Evolutionary conservation across 2,797 vertebrate genomes (phyloP).

Genomic region (Lemur catta): DNA sequence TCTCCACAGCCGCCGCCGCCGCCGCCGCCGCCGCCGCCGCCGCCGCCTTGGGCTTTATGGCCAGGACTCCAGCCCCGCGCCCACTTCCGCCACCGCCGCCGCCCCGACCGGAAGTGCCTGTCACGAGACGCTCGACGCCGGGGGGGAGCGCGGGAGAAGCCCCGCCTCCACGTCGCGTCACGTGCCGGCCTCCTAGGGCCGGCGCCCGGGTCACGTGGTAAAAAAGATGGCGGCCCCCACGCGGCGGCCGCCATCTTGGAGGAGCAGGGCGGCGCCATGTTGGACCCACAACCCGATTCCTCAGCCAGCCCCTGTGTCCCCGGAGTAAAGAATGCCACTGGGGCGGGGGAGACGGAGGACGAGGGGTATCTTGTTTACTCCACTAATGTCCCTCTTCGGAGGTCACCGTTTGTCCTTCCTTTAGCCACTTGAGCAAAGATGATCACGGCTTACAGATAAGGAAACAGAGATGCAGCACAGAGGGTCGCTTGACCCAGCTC

Average conservation of each 20-base stretch:
- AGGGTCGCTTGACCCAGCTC: background rate
- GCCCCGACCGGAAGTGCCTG: constrained; percentile 81
- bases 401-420: background rate
- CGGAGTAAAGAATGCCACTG: background rate
- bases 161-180: constrained; percentile 36
- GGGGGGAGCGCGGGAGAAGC: background rate
- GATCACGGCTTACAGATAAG: background rate
- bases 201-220: background rate
- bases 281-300: background rate
- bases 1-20: background rate
- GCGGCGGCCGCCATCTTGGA: background rate
- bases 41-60: constrained; percentile 74
- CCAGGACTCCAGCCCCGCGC: constrained; percentile 74
- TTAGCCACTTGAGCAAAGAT: background rate
- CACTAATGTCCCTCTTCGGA: background rate
- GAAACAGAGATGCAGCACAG: background rate
- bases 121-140: constrained; percentile 80
- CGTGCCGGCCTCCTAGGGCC: background rate
- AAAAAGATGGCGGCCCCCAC: background rate
- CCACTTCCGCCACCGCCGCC: constrained; percentile 84
- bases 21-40: background rate
- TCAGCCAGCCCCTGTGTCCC: background rate
- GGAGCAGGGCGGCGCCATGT: constrained; percentile 46
- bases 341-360: background rate
- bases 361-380: background rate